phyloP scores from a whole-genome alignment of 1,140 invertebrate genomes.

The Lasioglossum albipes region DNA sequence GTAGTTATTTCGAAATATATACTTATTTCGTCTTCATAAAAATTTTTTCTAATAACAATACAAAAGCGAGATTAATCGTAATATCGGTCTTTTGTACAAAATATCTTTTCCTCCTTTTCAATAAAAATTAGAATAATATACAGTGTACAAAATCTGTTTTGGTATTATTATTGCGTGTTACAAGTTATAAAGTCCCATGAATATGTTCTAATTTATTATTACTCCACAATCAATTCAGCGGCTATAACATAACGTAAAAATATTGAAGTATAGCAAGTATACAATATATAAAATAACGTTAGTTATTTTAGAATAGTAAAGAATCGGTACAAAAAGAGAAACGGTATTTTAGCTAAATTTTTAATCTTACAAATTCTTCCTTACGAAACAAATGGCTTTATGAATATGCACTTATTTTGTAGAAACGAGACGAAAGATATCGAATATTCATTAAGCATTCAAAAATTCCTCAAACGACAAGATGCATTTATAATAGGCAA shows the following conservation, averaged over 20 bases:
- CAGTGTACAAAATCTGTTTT: constrained; percentile 30
- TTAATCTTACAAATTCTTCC: constrained; percentile 28
- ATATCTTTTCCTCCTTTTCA: constrained; percentile 39
- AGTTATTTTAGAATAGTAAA: constrained; percentile 4
- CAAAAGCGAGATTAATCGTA: constrained; percentile 45
- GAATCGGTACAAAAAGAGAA: constrained; percentile 23
- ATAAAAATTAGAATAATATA: constrained; percentile 40
- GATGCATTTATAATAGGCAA: constrained; percentile 35
- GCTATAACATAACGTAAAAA: constrained; percentile 25
- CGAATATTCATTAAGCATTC: not conserved
- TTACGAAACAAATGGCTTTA: constrained; percentile 19
- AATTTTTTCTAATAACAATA: constrained; percentile 15
- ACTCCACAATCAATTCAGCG: not conserved
- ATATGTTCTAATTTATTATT: constrained; percentile 17
- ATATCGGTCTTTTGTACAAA: constrained; percentile 52
- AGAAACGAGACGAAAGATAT: not conserved
- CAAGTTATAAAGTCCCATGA: constrained; percentile 27
- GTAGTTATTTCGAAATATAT: constrained; percentile 1
- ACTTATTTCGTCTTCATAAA: constrained; percentile 24
- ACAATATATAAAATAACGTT: constrained; percentile 14
- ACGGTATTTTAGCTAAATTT: constrained; percentile 11
- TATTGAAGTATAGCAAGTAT: not conserved
- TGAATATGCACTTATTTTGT: constrained; percentile 19
- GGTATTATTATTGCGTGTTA: constrained; percentile 39
- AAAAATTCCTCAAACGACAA: constrained; percentile 22